Evolutionary conservation across 2,113 vertebrate species (phyloP).

Genomic region (Sphaerodactylus townsendi): DNA sequence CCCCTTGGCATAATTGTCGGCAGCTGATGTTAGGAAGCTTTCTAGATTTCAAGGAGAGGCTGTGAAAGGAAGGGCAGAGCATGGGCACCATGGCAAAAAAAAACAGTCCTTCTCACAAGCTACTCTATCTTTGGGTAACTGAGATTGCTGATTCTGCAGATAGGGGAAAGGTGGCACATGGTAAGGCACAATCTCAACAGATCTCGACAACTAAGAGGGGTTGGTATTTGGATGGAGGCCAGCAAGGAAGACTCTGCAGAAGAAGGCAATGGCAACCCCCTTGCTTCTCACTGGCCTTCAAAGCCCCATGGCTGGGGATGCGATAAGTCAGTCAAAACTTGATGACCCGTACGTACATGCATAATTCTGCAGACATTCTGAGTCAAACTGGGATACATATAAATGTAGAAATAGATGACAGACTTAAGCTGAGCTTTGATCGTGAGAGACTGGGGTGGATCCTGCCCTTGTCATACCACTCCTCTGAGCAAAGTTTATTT

Average conservation of each 20-base stretch:
- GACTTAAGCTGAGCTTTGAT: background rate
- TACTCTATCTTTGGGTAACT: background rate
- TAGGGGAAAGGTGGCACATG: too few relatives aligned
- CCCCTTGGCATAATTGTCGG: constrained; percentile 42
- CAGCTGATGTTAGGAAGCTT: background rate
- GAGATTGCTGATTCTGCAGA: background rate
- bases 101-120: background rate
- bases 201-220: too few relatives aligned
- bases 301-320: too few relatives aligned
- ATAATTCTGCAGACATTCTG: background rate
- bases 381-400: background rate
- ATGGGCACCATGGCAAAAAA: background rate
- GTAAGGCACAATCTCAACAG: too few relatives aligned
- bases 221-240: too few relatives aligned
- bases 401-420: background rate
- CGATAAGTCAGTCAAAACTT: too few relatives aligned
- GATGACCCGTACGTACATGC: too few relatives aligned
- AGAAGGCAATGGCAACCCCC: too few relatives aligned
- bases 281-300: too few relatives aligned
- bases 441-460: background rate
- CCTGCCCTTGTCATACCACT: too few relatives aligned
- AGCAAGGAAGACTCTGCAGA: too few relatives aligned
- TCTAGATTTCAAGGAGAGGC: constrained; percentile 16
- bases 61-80: background rate
- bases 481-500: too few relatives aligned